A percentile compares a stretch with the other conserved stretches of the same genome.
phyloP scores from a whole-genome alignment of 1,140 invertebrate genomes.

The Drosophila parabipectinata region DNA sequence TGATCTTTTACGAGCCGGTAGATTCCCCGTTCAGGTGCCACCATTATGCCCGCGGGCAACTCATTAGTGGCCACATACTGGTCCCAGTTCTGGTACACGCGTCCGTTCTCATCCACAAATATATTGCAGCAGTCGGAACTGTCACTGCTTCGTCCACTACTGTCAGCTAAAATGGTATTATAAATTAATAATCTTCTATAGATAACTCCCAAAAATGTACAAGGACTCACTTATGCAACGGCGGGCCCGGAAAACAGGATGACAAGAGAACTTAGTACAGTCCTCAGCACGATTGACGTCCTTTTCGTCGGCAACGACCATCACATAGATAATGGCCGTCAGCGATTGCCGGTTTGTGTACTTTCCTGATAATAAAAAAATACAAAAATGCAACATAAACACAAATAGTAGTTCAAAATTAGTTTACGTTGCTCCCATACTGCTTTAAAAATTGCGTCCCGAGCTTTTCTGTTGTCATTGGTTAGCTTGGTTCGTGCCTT shows the following conservation, averaged over 20 bases:
- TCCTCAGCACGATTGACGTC: conserved; percentile 44
- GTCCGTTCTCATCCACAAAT: conserved; percentile 73
- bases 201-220: too few relatives aligned
- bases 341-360: conserved; percentile 68
- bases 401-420: background rate
- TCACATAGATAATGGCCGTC: conserved; percentile 67
- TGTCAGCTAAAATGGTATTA: conserved; percentile 17
- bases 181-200: too few relatives aligned
- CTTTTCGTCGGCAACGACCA: conserved; percentile 50
- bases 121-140: conserved; percentile 71
- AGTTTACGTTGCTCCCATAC: conserved; percentile 72
- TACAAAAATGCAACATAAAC: background rate
- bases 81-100: conserved; percentile 75
- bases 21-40: conserved; percentile 58
- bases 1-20: conserved; percentile 33
- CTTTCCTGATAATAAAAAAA: conserved; percentile 54
- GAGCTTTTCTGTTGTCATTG: conserved; percentile 19
- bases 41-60: conserved; percentile 64
- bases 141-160: conserved; percentile 24
- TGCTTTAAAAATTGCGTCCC: conserved; percentile 52
- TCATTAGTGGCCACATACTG: conserved; percentile 63
- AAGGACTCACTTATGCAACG: conserved; percentile 64
- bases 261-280: conserved; percentile 46
- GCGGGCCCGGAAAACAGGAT: conserved; percentile 70
- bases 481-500: background rate